Percentiles rank a stretch among this genome's conserved stretches.
These are phyloP conservation scores for Prorops nasuta DNA, from an alignment of 1,140 invertebrate genomes.

Conservation along the genomic window DNA sequence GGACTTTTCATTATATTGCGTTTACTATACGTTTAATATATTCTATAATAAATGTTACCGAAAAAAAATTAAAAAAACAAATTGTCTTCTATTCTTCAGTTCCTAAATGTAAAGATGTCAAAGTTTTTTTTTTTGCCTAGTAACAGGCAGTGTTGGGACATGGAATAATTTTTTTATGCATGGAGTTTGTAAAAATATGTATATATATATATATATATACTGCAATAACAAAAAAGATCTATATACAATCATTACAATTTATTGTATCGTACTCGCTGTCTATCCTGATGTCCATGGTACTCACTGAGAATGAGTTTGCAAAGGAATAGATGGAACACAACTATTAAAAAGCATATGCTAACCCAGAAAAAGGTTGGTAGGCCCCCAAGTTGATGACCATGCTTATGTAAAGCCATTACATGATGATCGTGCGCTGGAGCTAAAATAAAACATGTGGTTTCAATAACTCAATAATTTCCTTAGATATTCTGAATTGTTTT, in stretches of 20 bases:
- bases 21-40: constrained; percentile 23
- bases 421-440: constrained; percentile 92
- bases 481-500: no score
- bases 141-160: no score
- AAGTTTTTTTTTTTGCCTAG: no score
- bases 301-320: constrained; percentile 93
- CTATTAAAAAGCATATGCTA: constrained; percentile 82
- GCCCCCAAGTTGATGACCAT: constrained; percentile 87
- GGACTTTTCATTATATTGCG: constrained; percentile 7
- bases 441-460: constrained; percentile 42
- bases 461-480: no score
- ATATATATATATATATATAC: constrained; percentile 25
- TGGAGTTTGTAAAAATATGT: constrained; percentile 20
- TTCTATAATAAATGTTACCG: constrained; percentile 28
- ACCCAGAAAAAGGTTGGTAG: constrained; percentile 92
- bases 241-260: constrained; percentile 58
- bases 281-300: constrained; percentile 73
- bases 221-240: constrained; percentile 22
- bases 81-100: no score
- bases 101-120: no score
- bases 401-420: constrained; percentile 87
- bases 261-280: constrained; percentile 64
- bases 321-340: constrained; percentile 92
- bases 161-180: no score
- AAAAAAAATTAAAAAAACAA: constrained; percentile 16